phyloP scores from a whole-genome alignment of 2,113 vertebrate species.

The Pyrgilauda ruficollis region DNA sequence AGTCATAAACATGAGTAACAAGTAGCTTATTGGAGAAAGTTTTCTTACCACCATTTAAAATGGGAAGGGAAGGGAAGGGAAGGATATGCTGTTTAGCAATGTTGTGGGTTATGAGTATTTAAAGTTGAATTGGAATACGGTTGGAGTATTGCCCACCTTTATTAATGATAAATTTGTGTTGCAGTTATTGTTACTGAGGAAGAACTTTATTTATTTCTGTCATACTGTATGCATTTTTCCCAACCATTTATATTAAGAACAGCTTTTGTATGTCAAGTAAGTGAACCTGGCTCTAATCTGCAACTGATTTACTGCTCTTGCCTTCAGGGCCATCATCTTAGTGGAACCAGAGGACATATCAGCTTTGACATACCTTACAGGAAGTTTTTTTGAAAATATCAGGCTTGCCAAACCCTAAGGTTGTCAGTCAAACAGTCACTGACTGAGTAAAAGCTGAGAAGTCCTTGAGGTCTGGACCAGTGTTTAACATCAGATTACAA shows the following conservation, averaged over 20 bases:
- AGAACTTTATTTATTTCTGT: background rate
- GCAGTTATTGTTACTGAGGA: background rate
- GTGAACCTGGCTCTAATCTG: background rate
- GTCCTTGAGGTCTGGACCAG: background rate
- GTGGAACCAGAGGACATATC: background rate
- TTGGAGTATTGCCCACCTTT: background rate
- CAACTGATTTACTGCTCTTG: constrained; percentile 9
- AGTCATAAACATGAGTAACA: background rate
- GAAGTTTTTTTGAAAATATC: background rate
- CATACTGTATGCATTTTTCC: background rate
- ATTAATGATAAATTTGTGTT: background rate
- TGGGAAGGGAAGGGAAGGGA: background rate
- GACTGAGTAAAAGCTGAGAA: background rate
- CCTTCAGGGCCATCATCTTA: background rate
- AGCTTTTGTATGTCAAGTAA: background rate
- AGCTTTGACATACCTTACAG: background rate
- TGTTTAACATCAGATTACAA: background rate
- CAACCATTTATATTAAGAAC: background rate
- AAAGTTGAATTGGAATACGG: background rate
- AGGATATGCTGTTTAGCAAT: background rate
- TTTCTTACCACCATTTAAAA: background rate
- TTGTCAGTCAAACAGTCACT: background rate
- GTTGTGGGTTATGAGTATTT: background rate
- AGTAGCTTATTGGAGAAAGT: background rate
- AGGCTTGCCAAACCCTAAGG: background rate